phyloP scores from a whole-genome alignment of 92 coral and sea anemone genomes.

The Plumapathes pennacea region DNA sequence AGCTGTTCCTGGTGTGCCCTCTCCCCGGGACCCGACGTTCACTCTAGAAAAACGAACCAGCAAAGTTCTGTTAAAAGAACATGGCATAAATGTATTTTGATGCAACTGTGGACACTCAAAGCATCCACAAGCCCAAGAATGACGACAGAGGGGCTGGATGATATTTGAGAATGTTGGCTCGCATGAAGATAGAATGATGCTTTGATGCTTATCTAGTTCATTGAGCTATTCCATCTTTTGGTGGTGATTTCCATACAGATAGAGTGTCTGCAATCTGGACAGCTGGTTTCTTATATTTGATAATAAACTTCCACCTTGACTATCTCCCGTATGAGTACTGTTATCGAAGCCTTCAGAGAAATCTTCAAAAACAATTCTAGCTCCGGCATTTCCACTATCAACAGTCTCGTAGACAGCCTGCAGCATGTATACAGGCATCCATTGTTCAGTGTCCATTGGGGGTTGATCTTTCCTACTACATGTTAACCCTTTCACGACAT shows the following conservation, averaged over 20 bases:
- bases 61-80: conserved; percentile 67
- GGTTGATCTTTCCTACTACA: conserved; percentile 6
- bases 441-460: not conserved
- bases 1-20: conserved; percentile 54
- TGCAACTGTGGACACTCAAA: no score
- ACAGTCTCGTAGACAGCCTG: conserved; percentile 32
- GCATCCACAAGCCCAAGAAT: no score
- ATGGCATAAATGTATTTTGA: conserved; percentile 72
- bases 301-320: no score
- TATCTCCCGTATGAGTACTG: conserved; percentile 4
- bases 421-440: conserved; percentile 1
- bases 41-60: conserved; percentile 65
- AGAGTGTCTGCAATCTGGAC: no score
- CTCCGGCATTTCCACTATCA: conserved; percentile 23
- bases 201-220: no score
- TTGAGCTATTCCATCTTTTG: no score
- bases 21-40: conserved; percentile 66
- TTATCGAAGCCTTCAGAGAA: conserved; percentile 29
- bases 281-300: no score
- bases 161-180: no score
- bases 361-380: conserved; percentile 17
- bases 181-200: no score
- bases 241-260: no score
- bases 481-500: conserved; percentile 11
- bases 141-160: no score